Evolutionary conservation across 2,888 invertebrate genomes (phyloP).

Genomic region (Orthosia gothica): DNA sequence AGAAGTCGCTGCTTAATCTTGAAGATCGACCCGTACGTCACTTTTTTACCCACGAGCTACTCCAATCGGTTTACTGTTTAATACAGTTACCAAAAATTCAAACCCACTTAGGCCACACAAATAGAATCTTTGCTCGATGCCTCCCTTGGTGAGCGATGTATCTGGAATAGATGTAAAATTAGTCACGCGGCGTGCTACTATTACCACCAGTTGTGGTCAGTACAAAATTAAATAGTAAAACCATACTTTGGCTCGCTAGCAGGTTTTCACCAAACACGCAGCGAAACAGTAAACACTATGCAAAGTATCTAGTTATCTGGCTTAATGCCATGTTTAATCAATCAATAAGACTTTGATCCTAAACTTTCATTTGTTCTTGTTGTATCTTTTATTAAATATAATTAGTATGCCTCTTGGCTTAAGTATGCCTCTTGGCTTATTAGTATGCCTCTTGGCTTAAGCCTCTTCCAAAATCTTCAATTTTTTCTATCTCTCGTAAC

Average conservation of each 20-base stretch:
- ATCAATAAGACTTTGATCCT: background rate
- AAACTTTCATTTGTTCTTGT: background rate
- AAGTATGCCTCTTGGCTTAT: too few species aligned
- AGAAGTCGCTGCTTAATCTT: too few species aligned
- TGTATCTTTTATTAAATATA: background rate
- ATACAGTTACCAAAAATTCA: too few species aligned
- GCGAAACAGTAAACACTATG: background rate
- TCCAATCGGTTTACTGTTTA: too few species aligned
- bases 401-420: background rate
- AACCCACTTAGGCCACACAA: too few species aligned
- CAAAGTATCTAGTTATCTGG: background rate
- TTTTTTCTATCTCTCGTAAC: background rate
- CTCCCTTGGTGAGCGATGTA: too few species aligned
- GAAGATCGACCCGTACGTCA: too few species aligned
- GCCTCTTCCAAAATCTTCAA: background rate
- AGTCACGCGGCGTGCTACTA: background rate
- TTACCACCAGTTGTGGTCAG: background rate
- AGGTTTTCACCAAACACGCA: background rate
- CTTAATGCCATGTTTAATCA: background rate
- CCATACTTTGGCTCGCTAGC: background rate
- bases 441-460: background rate
- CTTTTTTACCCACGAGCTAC: too few species aligned
- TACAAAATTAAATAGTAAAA: background rate
- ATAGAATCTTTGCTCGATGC: too few species aligned
- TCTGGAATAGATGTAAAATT: too few species aligned